Conservation (phyloP, 1,140 invertebrate genomes). For the Pogonus chalceus region DNA sequence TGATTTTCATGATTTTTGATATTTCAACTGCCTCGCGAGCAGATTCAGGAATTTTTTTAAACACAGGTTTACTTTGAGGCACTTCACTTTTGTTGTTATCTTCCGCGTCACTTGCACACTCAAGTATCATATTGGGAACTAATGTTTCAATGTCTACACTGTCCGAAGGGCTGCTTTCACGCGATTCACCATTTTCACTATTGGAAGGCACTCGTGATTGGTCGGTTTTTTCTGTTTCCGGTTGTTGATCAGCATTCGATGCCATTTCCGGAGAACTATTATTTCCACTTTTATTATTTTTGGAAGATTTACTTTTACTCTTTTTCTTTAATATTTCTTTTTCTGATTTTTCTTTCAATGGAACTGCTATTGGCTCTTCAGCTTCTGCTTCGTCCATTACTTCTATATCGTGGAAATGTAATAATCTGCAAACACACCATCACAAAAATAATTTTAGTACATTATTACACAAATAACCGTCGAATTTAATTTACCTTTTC, state of each 20-base stretch:
- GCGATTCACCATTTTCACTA: slow-evolving; percentile 16
- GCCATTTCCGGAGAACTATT: not conserved
- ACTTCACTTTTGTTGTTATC: slow-evolving; percentile 7
- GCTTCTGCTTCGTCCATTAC: slow-evolving; percentile 50
- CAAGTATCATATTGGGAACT: slow-evolving; percentile 32
- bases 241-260: not conserved
- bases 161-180: slow-evolving; percentile 26
- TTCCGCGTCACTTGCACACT: slow-evolving; percentile 29
- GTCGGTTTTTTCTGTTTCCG: slow-evolving; percentile 14
- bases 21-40: slow-evolving; percentile 27
- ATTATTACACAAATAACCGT: not conserved
- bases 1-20: slow-evolving; percentile 23
- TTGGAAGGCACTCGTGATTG: slow-evolving; percentile 21
- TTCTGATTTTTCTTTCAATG: slow-evolving; percentile 35
- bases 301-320: slow-evolving; percentile 39
- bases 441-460: slow-evolving; percentile 1
- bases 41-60: slow-evolving; percentile 22
- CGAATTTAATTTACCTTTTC: slow-evolving; percentile 34
- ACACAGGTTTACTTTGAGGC: slow-evolving; percentile 7
- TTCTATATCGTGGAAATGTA: slow-evolving; percentile 59
- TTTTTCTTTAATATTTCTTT: slow-evolving; percentile 36
- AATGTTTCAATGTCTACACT: slow-evolving; percentile 33
- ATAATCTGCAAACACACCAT: slow-evolving; percentile 43
- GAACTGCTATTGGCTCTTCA: slow-evolving; percentile 34
- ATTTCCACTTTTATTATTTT: slow-evolving; percentile 28